Evolutionary conservation across 92 coral and sea anemone genomes (phyloP).

Genomic region (Actinostola sp.): DNA sequence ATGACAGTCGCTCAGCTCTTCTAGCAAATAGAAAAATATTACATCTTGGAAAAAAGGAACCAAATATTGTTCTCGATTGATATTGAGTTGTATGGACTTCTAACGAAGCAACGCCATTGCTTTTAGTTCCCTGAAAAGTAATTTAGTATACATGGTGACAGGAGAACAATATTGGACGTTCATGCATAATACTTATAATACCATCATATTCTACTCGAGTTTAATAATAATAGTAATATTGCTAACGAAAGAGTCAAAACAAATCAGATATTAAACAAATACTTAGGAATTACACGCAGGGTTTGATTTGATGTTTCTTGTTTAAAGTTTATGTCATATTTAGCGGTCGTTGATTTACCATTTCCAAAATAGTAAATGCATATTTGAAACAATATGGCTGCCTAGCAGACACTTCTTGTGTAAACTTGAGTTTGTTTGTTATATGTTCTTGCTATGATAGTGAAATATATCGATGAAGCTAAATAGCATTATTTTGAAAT

Average conservation of each 20-base stretch:
- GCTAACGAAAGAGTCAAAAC: slow-evolving; percentile 2
- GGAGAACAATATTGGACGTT: too few relatives aligned
- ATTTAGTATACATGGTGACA: too few relatives aligned
- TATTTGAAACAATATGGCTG: neutral
- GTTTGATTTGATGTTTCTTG: neutral
- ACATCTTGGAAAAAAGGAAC: too few relatives aligned
- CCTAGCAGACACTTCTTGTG: neutral
- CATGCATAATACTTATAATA: too few relatives aligned
- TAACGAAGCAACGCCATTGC: too few relatives aligned
- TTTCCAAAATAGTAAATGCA: neutral
- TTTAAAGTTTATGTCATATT: neutral
- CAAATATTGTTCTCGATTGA: too few relatives aligned
- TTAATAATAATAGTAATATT: neutral
- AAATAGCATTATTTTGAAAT: slow-evolving; percentile 1
- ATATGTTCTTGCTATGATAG: neutral
- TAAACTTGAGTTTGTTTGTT: neutral
- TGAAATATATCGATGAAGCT: neutral
- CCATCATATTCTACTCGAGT: too few relatives aligned
- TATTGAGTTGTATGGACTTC: too few relatives aligned
- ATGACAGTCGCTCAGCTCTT: too few relatives aligned
- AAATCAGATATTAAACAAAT: slow-evolving; percentile 1
- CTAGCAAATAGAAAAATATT: too few relatives aligned
- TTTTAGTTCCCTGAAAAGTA: too few relatives aligned
- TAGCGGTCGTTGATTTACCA: neutral
- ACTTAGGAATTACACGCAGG: neutral